A percentile compares a stretch with the other conserved stretches of the same genome.
Evolutionary conservation across 2,888 invertebrate species (phyloP).

Genomic region (Caenorhabditis sulstoni): DNA sequence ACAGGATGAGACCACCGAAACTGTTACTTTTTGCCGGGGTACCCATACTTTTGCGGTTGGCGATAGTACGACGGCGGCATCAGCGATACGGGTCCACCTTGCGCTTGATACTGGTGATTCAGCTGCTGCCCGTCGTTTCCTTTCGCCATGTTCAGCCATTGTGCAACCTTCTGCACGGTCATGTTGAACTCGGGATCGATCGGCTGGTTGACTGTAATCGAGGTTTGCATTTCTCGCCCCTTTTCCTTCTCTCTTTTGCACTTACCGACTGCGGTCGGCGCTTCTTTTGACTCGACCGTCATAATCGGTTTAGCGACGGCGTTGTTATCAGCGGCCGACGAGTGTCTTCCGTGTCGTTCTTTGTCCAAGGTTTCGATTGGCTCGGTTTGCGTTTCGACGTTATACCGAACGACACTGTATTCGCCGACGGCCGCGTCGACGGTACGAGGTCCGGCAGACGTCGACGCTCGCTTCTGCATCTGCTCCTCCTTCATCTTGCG

Average conservation of each 20-base stretch:
- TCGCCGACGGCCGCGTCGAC: slow-evolving; percentile 22
- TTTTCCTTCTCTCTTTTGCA: slow-evolving; percentile 5
- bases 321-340: slow-evolving; percentile 17
- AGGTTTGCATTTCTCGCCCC: background rate
- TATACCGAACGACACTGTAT: slow-evolving; percentile 35
- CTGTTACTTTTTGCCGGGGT: too few species aligned
- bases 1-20: too few species aligned
- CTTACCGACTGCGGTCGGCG: slow-evolving; percentile 18
- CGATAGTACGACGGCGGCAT: too few species aligned
- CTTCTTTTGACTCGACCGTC: slow-evolving; percentile 9
- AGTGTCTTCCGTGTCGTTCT: slow-evolving; percentile 11
- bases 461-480: background rate
- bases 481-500: too few species aligned
- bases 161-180: slow-evolving; percentile 10
- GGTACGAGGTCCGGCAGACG: too few species aligned
- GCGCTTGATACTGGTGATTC: too few species aligned
- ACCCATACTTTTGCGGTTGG: too few species aligned
- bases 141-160: slow-evolving; percentile 12
- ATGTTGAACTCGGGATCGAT: slow-evolving; percentile 5
- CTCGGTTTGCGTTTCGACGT: slow-evolving; percentile 43
- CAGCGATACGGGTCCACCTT: too few species aligned
- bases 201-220: slow-evolving; percentile 15
- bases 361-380: slow-evolving; percentile 7
- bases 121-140: too few species aligned
- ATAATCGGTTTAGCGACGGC: slow-evolving; percentile 19